Base-by-base conservation (phyloP, 2,797 vertebrate species). In the Cottoperca gobio region DNA sequence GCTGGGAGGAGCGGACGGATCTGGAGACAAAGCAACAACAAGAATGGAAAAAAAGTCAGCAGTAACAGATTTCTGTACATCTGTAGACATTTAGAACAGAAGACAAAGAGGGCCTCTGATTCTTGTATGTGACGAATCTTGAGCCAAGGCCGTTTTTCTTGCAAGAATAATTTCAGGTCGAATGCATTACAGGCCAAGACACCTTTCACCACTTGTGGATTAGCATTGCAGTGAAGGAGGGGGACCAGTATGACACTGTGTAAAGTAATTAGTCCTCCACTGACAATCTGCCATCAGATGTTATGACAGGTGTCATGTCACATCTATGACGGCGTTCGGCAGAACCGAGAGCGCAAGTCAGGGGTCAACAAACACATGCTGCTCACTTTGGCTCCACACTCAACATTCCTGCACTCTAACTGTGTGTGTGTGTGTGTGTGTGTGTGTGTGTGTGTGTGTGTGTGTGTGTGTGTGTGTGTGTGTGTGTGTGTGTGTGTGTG, bases 1-100 rank as follows among this genome's bases (percentile, higher is more conserved):
- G 3, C 95, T 83, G 8, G 96, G 95, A 23, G 97, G 97, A 58
- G 96, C 94, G 1, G 97, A 94, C 0, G 98, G 98, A 86, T 99
- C 98, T 99, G 91, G 58, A 57, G 59, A 86, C 70, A 79, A 19
- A 77, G 66, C 50, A 62, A 31, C 59, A 45, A 65, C 43, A 19
- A 54, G 62, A 63, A 78, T 64, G 28, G 66, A 26, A 71, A 61
- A 53, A 70, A 23, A 24, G 69, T 84, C 70, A 82, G 71, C 26
- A 48, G 3, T 17, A 52, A 45, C 35, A n/a, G 19, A 73, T 45
- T 57, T 64, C 3, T 45, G 58, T 43, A 80, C 82, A 90, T 83
- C 74, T 90, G 85, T 43, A 63, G 86, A 65, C 48, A 13, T 67
- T 85, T 87, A 73, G 19, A 61, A 63, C 39, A 8, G 8, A 70